Evolutionary conservation across 2,888 invertebrate genomes (phyloP), one percentile per base, ranked within the genome.

Genomic region (Ochropleura plecta): DNA sequence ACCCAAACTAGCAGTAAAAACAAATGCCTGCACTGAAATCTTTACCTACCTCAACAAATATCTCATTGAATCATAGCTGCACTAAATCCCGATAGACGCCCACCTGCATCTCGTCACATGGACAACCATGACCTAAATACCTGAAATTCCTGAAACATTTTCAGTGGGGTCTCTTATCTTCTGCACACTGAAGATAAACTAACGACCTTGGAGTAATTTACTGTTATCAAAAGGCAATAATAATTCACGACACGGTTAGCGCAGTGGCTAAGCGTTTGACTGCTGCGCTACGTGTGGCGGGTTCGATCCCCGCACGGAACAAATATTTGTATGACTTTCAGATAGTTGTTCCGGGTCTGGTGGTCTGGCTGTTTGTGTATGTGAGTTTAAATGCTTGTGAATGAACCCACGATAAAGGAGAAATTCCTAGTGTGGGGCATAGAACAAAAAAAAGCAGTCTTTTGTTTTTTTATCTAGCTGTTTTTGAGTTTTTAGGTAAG

Each of bases 81-180:
- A 20, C 8, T 51, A 20, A 20, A 69, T 51, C 44, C 20, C 46
- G 14, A 12, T 60, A 5, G 72, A 44, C 55, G n/a, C 9, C 62
- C 79, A 63, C 62, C 40, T 44, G 62, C 53, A 12, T 63, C 73
- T 62, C 12, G 5, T 63, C 79, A 44, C 5, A 20, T 12, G 10
- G 49, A 16, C 44, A 49, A 12, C 84, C 82, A n/a, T 84, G 84
- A 78, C 85, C 84, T 63, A 68, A 72, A 85, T 84, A 76, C n/a
- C 55, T 60, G 46, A 49, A 18, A 84, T 84, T 76, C 79, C 82
- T 73, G 74, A 68, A 70, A 69, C n/a, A n/a, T 76, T 46, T 84
- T 77, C 80, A 81, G 78, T 68, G 63, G 78, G 78, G 72, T 72
- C 78, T 46, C 59, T 84, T 84, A 84, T 84, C 85, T 82, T 66